Evolutionary conservation across 2,888 invertebrate species (phyloP), one percentile per base, ranked within the genome.

Genomic region (Operophtera brumata): DNA sequence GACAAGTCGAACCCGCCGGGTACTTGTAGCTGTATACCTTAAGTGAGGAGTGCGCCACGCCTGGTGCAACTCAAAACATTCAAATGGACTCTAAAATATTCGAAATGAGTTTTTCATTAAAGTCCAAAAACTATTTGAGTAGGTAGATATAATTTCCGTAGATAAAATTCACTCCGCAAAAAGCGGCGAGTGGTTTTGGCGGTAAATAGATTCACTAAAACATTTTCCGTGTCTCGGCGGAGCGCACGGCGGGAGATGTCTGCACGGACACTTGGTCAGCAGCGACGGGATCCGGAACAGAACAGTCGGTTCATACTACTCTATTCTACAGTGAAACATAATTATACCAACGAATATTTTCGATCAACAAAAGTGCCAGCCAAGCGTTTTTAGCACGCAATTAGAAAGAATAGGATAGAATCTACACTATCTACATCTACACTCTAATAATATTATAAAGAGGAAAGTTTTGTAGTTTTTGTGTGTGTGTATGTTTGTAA

Each of bases 151-250:
- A 51, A 56, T 51, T 50, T 55, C 39, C 32, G 8, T 36, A 67
- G 62, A 70, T 69, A 73, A 72, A 77, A 79, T 74, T 73, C 58
- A 55, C 46, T 62, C 61, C 59, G 65, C 66, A 72, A 78, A 80
- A 82, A 80, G 74, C 73, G 73, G 73, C 69, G 70, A 73, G 77
- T 75, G 77, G 78, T 81, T 83, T 78, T 69, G 68, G 77, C 61
- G 75, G 78, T 80, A 79, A 85, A 85, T 83, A 82, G 80, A 82
- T 80, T 77, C 78, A 71, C 82, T 86, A 85, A 81, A 86, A 78
- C 86, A 83, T 85, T 87, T 80, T 84, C 82, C 84, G 71, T 85
- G 86, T 88, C 73, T 69, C 73, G 64, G 71, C 65, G 70, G 71
- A 60, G 64, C 56, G 65, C 66, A 63, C 68, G 67, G 70, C 68